These are phyloP conservation scores for Theretra japonica DNA, from an alignment of 2,888 invertebrate genomes.

Conservation along the genomic window DNA sequence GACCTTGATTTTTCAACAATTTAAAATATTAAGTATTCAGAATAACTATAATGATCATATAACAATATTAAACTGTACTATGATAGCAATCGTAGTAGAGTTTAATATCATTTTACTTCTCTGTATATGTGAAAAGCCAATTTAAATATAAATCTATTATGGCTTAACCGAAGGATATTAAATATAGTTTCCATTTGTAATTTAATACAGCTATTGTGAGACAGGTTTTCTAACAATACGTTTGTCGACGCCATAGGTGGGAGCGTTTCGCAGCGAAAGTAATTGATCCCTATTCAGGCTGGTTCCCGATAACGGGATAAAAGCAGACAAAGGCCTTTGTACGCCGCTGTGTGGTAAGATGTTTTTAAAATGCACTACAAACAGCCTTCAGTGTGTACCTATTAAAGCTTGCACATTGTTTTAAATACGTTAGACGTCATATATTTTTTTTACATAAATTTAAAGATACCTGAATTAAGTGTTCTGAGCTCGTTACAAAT, in stretches of 20 bases:
- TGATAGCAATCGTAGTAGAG: too few species aligned
- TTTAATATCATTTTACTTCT: too few species aligned
- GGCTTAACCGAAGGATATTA: background rate
- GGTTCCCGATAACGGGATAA: slow-evolving; percentile 12
- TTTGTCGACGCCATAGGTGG: background rate
- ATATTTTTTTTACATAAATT: too few species aligned
- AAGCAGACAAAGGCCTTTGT: slow-evolving; percentile 18
- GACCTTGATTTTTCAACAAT: too few species aligned
- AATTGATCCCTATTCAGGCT: slow-evolving; percentile 3
- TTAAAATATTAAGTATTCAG: too few species aligned
- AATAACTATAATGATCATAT: too few species aligned
- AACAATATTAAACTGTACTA: too few species aligned
- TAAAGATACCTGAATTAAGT: background rate
- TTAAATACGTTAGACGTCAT: too few species aligned
- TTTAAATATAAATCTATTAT: too few species aligned
- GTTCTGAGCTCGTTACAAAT: background rate
- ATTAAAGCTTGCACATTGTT: background rate
- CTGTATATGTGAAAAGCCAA: too few species aligned
- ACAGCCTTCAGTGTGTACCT: background rate
- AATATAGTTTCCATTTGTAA: background rate
- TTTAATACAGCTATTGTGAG: background rate
- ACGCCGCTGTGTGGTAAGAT: background rate
- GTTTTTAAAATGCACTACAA: background rate
- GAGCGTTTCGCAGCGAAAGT: background rate
- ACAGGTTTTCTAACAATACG: background rate